These are phyloP conservation scores for Trissolcus japonicus DNA, from an alignment of 2,888 invertebrate species.

Conservation along the genomic window DNA sequence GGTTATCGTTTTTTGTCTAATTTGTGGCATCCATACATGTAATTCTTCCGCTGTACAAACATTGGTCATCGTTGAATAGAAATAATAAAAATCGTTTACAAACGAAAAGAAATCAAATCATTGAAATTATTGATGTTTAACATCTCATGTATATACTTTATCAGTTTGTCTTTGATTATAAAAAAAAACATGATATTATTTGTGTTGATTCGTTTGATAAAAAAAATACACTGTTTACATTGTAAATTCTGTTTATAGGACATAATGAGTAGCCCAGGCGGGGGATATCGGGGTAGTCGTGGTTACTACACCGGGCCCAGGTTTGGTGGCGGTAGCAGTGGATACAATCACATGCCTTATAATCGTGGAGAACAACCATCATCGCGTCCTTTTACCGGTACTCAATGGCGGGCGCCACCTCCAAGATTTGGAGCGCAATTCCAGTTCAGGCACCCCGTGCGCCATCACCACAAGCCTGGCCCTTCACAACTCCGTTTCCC, in stretches of 20 bases:
- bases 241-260: neutral
- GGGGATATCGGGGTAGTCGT: conserved; percentile 16
- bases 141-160: too few relatives aligned
- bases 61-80: too few relatives aligned
- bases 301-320: conserved; percentile 19
- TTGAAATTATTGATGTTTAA: too few relatives aligned
- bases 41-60: too few relatives aligned
- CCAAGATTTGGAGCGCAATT: conserved; percentile 4
- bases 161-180: neutral
- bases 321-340: conserved; percentile 11
- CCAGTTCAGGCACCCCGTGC: conserved; percentile 15
- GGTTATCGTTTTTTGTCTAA: too few relatives aligned
- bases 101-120: too few relatives aligned
- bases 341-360: conserved; percentile 14
- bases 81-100: too few relatives aligned
- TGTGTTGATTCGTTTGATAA: neutral
- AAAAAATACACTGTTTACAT: neutral
- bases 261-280: conserved; percentile 26
- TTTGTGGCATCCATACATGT: too few relatives aligned
- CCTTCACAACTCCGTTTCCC: conserved; percentile 12
- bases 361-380: conserved; percentile 5
- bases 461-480: conserved; percentile 16
- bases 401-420: conserved; percentile 30
- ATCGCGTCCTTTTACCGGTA: conserved; percentile 1
- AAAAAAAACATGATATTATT: neutral